Evolutionary conservation across 2,888 invertebrate genomes (phyloP).

Genomic region (Machimus atricapillus): DNA sequence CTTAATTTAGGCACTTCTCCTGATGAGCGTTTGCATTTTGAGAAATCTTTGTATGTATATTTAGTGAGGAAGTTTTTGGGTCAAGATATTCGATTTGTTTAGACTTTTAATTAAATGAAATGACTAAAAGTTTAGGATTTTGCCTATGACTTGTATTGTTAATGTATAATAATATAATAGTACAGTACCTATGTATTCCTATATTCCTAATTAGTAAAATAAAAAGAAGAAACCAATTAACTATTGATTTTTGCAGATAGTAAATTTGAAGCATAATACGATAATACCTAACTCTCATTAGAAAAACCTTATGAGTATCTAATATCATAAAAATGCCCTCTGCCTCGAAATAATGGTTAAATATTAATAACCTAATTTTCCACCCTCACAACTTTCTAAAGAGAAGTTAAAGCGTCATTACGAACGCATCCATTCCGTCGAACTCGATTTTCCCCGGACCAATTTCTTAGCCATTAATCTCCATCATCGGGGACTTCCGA

Average conservation of each 20-base stretch:
- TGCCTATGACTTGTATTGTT: too few relatives aligned
- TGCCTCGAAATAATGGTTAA: not conserved
- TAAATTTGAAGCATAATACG: too few relatives aligned
- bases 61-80: too few relatives aligned
- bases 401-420: not conserved
- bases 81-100: too few relatives aligned
- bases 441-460: not conserved
- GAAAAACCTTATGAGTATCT: not conserved
- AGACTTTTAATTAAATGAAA: too few relatives aligned
- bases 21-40: not conserved
- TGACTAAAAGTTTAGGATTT: too few relatives aligned
- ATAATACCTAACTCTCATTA: not conserved
- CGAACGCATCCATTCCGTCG: not conserved
- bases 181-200: too few relatives aligned
- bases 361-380: not conserved
- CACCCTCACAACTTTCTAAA: not conserved
- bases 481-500: not conserved
- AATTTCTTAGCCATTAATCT: constrained; percentile 13
- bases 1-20: not conserved
- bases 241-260: too few relatives aligned
- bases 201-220: too few relatives aligned
- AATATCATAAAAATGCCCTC: not conserved
- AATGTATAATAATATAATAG: too few relatives aligned
- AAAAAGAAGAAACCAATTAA: too few relatives aligned
- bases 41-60: not conserved